Evolutionary conservation across 1,140 invertebrate genomes (phyloP).

Genomic region (Lethrus apterus): DNA sequence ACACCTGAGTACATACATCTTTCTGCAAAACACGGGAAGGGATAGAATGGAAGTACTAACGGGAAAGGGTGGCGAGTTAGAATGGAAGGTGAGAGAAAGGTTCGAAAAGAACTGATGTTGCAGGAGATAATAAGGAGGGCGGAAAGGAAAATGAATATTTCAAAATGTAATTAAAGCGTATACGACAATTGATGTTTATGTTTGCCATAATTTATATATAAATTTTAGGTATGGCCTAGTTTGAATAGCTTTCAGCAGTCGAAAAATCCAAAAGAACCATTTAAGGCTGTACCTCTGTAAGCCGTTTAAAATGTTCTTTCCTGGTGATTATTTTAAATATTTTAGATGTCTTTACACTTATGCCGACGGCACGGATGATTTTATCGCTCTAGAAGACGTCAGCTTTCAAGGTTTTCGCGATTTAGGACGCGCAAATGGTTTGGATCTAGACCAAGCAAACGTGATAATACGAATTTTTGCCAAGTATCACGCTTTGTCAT

Average conservation of each 20-base stretch:
- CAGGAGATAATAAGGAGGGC: too few species aligned
- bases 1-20: too few species aligned
- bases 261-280: constrained; percentile 44
- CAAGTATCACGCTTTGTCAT: constrained; percentile 59
- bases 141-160: too few species aligned
- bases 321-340: too few species aligned
- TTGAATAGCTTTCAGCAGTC: constrained; percentile 46
- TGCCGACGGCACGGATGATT: constrained; percentile 57
- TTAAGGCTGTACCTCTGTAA: constrained; percentile 44
- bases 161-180: too few species aligned
- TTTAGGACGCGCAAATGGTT: constrained; percentile 41
- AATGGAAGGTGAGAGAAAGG: too few species aligned
- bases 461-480: constrained; percentile 53
- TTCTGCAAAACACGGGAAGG: too few species aligned
- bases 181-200: too few species aligned
- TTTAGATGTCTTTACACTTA: constrained; percentile 47
- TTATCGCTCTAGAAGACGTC: constrained; percentile 58
- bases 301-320: too few species aligned
- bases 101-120: too few species aligned
- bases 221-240: constrained; percentile 38
- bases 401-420: constrained; percentile 45
- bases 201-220: constrained; percentile 5
- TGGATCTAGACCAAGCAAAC: constrained; percentile 46
- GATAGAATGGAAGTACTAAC: too few species aligned
- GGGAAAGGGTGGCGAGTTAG: too few species aligned